phyloP scores from a whole-genome alignment of 2,888 invertebrate species.

The Pyrgus malvae region DNA sequence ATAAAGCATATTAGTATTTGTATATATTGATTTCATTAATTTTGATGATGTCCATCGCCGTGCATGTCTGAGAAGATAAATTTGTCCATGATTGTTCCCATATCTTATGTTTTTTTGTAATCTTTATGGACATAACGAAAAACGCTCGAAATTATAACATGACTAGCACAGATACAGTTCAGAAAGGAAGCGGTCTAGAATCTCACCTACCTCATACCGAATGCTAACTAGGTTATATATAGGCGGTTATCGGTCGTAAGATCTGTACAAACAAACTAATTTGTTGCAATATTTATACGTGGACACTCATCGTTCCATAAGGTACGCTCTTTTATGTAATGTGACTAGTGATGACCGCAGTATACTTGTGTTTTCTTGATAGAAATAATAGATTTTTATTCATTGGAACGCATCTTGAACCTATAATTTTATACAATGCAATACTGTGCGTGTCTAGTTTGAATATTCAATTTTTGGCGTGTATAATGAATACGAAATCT shows the following conservation, averaged over 20 bases:
- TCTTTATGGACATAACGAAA: neutral
- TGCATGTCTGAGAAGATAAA: too few relatives aligned
- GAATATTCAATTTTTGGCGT: neutral
- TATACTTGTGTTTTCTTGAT: neutral
- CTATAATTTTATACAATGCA: conserved; percentile 4
- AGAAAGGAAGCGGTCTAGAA: conserved; percentile 29
- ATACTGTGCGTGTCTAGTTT: neutral
- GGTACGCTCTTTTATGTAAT: conserved; percentile 49
- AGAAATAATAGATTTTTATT: conserved; percentile 23
- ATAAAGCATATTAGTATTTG: too few relatives aligned
- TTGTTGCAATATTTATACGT: conserved; percentile 56
- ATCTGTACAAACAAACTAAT: conserved; percentile 64
- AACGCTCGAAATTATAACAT: neutral
- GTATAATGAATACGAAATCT: neutral
- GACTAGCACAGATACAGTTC: conserved; percentile 16
- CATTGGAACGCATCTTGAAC: neutral
- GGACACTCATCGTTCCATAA: conserved; percentile 41
- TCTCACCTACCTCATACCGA: conserved; percentile 33
- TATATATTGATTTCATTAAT: too few relatives aligned
- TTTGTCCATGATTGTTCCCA: too few relatives aligned
- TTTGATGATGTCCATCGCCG: too few relatives aligned
- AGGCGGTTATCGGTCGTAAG: conserved; percentile 45
- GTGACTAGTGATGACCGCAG: conserved; percentile 21
- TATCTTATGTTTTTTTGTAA: neutral
- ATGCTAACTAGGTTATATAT: conserved; percentile 55